Evolutionary conservation across 2,888 invertebrate species (phyloP).

Genomic region (Carterocephalus palaemon): DNA sequence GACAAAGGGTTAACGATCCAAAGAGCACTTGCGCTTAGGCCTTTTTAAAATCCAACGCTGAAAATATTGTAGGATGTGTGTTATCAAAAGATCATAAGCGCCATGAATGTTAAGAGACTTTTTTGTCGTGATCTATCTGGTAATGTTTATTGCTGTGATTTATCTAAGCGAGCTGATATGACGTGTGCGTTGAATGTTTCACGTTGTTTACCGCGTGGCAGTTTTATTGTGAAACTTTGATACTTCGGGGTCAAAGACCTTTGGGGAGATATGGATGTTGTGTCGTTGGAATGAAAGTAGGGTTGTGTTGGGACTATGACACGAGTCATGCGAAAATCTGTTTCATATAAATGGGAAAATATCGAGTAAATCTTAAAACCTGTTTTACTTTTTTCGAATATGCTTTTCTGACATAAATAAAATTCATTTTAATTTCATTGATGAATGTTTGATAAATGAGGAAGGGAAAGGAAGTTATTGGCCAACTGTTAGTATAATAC

Average conservation of each 20-base stretch:
- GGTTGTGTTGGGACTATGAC: too few relatives aligned
- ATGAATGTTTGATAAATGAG: too few relatives aligned
- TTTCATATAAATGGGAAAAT: too few relatives aligned
- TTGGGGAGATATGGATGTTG: neutral
- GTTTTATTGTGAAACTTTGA: conserved; percentile 21
- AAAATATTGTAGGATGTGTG: neutral
- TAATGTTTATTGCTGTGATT: conserved; percentile 23
- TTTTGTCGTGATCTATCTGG: neutral
- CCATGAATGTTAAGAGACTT: neutral
- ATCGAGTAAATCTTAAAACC: too few relatives aligned
- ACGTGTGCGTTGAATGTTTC: conserved; percentile 25
- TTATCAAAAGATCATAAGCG: conserved; percentile 13
- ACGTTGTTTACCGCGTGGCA: conserved; percentile 22
- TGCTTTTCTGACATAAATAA: too few relatives aligned
- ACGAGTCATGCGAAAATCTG: too few relatives aligned
- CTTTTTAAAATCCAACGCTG: conserved; percentile 5
- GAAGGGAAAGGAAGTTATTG: too few relatives aligned
- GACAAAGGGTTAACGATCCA: neutral
- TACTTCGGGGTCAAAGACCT: conserved; percentile 10
- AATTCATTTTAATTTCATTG: too few relatives aligned
- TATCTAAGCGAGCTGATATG: conserved; percentile 19
- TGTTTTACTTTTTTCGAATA: too few relatives aligned
- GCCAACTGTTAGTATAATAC: too few relatives aligned
- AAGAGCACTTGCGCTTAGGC: neutral
- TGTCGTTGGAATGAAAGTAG: too few relatives aligned